These are phyloP conservation scores for Coranthus polyacanthus DNA, from an alignment of 2,797 vertebrate species.

Conservation along the genomic window DNA sequence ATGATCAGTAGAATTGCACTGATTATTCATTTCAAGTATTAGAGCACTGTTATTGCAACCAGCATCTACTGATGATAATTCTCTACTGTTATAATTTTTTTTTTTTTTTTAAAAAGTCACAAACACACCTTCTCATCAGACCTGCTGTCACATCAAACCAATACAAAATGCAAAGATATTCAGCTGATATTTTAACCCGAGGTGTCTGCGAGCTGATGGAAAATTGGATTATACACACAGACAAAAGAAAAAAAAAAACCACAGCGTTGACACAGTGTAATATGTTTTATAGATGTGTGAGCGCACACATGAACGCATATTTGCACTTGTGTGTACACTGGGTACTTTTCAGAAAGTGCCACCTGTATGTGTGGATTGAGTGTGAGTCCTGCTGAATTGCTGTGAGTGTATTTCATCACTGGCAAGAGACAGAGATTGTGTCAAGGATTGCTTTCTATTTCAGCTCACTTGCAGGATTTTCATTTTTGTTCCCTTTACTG, in stretches of 20 bases:
- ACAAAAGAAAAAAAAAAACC: too few relatives aligned
- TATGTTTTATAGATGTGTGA: too few relatives aligned
- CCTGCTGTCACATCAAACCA: constrained; percentile 2
- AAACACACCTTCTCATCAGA: constrained; percentile 8
- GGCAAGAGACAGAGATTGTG: constrained; percentile 45
- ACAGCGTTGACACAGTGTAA: too few relatives aligned
- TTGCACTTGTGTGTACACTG: background rate
- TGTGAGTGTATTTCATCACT: constrained; percentile 45
- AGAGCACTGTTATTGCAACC: too few relatives aligned
- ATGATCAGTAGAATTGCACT: too few relatives aligned
- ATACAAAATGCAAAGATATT: constrained; percentile 10
- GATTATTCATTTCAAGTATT: too few relatives aligned
- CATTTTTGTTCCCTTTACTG: constrained; percentile 70
- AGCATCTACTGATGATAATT: too few relatives aligned
- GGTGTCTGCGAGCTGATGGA: too few relatives aligned
- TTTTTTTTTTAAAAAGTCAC: too few relatives aligned
- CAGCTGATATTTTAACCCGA: constrained; percentile 7
- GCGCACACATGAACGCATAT: background rate
- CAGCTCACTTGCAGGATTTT: constrained; percentile 62
- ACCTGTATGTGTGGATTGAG: background rate
- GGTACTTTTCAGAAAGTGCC: constrained; percentile 3
- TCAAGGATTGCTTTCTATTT: constrained; percentile 54
- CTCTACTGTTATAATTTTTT: too few relatives aligned
- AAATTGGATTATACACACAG: too few relatives aligned
- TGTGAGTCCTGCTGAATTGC: constrained; percentile 8